Evolutionary conservation across 2,113 vertebrate species (phyloP), one percentile per base, ranked within the genome.

Genomic region (Oryctolagus cuniculus): DNA sequence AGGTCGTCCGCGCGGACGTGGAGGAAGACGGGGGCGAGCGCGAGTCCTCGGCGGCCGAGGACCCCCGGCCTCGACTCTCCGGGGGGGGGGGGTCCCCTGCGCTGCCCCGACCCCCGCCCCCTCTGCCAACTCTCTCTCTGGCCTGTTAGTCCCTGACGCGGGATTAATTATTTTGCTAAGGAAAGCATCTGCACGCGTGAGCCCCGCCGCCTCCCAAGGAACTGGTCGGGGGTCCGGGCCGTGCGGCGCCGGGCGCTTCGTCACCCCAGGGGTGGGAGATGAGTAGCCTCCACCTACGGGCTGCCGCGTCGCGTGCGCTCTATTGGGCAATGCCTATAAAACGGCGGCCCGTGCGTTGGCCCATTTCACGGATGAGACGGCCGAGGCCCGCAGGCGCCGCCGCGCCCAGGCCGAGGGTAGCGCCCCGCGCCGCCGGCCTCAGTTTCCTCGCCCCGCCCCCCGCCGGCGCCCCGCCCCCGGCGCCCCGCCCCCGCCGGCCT

Each of bases 11-110:
- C 8, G 4, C 6, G 8, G 11, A 36, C 49, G 3, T 27, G 25
- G 7, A 3, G 38, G 70, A 75, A 72, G 87, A 63, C 3, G 34
- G 88, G 75, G 53, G 85, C 53, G 6, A 24, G 51, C 31, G 0
- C 2, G 22, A 34, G 1, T 1, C 22, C 36, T 55, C 1, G 4
- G 66, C 19, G 31, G 61, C 34, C 25, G 25, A 49, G 15, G 17
- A n/a, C n/a, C n/a, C 13, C 3, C 1, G 61, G 1, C 25, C 6
- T 2, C 66, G 15, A 2, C 25, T 2, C 34, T 12, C 21, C 2
- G 4, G 34, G 15, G 12, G 10, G 70, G 73, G 29, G 29, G 51
- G 1, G 6, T 10, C 10, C 2, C 10, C 24, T 19, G 27, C 6
- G 29, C 27, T 13, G 17, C 4, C 51, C 4, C 4, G 24, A 24